These are phyloP conservation scores for Volucella inflata DNA, from an alignment of 2,888 invertebrate genomes.

Conservation along the genomic window DNA sequence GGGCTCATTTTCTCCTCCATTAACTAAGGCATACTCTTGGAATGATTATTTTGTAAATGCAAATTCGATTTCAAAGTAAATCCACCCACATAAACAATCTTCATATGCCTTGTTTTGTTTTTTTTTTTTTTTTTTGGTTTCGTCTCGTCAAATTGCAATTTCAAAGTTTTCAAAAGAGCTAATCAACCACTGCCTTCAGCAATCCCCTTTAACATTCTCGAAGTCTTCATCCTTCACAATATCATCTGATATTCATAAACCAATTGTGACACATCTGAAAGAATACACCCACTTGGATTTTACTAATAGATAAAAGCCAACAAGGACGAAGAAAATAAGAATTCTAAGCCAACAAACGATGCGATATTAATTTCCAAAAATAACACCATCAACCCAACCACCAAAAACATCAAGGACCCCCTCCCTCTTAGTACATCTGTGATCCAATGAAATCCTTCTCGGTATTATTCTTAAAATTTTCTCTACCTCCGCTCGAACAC, in stretches of 20 bases:
- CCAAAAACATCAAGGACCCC: neutral
- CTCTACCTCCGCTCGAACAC: neutral
- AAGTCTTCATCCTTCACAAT: too few relatives aligned
- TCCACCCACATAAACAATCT: neutral
- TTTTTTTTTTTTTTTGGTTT: neutral
- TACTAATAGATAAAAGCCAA: conserved; percentile 38
- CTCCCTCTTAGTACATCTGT: neutral
- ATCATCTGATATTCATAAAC: too few relatives aligned
- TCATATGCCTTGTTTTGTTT: neutral
- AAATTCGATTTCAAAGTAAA: too few relatives aligned
- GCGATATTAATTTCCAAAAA: conserved; percentile 58
- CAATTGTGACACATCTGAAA: too few relatives aligned
- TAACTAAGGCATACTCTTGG: too few relatives aligned
- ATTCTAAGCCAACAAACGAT: conserved; percentile 48
- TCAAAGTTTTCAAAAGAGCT: neutral
- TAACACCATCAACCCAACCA: conserved; percentile 4
- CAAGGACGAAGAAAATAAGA: neutral
- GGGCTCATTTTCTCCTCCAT: too few relatives aligned
- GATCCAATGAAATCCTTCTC: conserved; percentile 54
- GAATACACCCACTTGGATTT: too few relatives aligned
- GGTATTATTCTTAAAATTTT: conserved; percentile 51
- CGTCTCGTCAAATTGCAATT: neutral
- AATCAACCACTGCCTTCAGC: neutral
- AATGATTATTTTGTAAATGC: too few relatives aligned
- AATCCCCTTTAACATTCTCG: neutral